phyloP scores from a whole-genome alignment of 2,113 vertebrate species.

The Acrocephalus arundinaceus region DNA sequence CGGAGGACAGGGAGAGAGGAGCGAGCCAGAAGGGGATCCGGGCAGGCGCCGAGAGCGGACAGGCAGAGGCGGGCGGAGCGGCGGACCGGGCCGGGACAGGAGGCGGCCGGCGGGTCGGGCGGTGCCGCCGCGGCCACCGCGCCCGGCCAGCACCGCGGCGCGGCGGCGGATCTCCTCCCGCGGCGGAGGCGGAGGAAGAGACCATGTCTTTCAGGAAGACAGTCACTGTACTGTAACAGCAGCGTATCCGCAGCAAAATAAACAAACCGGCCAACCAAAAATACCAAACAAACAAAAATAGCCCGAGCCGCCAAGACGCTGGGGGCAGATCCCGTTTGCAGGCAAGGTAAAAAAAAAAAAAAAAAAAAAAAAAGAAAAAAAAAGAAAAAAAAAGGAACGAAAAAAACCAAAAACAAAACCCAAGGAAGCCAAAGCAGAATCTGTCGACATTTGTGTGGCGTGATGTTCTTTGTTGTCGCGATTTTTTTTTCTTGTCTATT shows the following conservation, averaged over 20 bases:
- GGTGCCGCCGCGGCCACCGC: not conserved
- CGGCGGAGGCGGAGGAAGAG: slow-evolving; percentile 23
- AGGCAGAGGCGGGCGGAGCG: not conserved
- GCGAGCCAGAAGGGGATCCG: not conserved
- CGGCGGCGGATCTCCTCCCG: slow-evolving; percentile 18
- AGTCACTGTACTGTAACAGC: slow-evolving; percentile 42
- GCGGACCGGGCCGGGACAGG: not conserved
- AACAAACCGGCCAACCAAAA: slow-evolving; percentile 17
- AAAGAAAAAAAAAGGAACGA: not conserved
- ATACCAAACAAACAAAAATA: slow-evolving; percentile 27
- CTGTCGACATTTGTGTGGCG: slow-evolving; percentile 11
- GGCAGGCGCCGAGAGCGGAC: not conserved
- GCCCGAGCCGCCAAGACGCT: slow-evolving; percentile 29
- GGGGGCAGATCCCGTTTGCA: slow-evolving; percentile 43
- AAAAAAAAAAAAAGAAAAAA: not conserved
- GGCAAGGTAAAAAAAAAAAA: slow-evolving; percentile 22
- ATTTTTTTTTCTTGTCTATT: not conserved
- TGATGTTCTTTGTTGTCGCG: slow-evolving; percentile 27
- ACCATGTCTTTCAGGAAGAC: slow-evolving; percentile 55
- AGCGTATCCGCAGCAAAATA: slow-evolving; percentile 30
- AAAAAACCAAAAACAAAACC: not conserved
- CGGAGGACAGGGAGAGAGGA: not conserved
- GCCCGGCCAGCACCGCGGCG: not conserved
- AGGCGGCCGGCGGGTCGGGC: not conserved
- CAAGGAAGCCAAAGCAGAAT: not conserved